Percentiles rank a stretch among this genome's conserved stretches.
phyloP scores from a whole-genome alignment of 1,140 invertebrate species.

The Cydia strobilella region DNA sequence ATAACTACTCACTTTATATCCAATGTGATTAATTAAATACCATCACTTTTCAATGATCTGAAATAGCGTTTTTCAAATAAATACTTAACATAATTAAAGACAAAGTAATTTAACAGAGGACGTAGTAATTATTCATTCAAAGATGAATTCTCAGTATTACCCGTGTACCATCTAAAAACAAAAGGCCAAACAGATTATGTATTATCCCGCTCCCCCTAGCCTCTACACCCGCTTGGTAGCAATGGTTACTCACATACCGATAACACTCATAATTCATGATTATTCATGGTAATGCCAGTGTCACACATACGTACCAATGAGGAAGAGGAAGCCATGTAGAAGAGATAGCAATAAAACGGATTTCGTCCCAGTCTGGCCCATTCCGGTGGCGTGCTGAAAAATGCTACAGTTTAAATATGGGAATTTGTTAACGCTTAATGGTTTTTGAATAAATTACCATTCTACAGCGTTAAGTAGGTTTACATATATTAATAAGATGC shows the following conservation, averaged over 20 bases:
- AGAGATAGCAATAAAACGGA: slow-evolving; percentile 62
- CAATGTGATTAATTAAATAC: too few species aligned
- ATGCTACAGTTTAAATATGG: slow-evolving; percentile 21
- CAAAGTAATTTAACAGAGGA: too few species aligned
- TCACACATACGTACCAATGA: slow-evolving; percentile 40
- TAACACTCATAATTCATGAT: slow-evolving; percentile 33
- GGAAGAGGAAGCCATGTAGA: slow-evolving; percentile 44
- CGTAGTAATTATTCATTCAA: not conserved
- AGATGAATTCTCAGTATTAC: not conserved
- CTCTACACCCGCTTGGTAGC: not conserved
- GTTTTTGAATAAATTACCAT: slow-evolving; percentile 20
- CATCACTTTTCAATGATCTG: too few species aligned
- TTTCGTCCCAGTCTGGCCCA: slow-evolving; percentile 54
- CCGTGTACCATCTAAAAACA: not conserved
- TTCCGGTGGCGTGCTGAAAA: slow-evolving; percentile 42
- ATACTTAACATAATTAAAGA: too few species aligned
- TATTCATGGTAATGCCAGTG: slow-evolving; percentile 20
- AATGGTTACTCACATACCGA: slow-evolving; percentile 15
- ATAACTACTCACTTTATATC: too few species aligned
- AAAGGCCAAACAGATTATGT: not conserved
- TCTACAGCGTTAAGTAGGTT: too few species aligned
- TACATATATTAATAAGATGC: too few species aligned
- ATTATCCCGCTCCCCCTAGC: not conserved
- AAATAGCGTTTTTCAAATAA: too few species aligned
- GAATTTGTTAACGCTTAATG: slow-evolving; percentile 25